Conservation (phyloP, 2,113 vertebrate species). For the Pavo muticus region DNA sequence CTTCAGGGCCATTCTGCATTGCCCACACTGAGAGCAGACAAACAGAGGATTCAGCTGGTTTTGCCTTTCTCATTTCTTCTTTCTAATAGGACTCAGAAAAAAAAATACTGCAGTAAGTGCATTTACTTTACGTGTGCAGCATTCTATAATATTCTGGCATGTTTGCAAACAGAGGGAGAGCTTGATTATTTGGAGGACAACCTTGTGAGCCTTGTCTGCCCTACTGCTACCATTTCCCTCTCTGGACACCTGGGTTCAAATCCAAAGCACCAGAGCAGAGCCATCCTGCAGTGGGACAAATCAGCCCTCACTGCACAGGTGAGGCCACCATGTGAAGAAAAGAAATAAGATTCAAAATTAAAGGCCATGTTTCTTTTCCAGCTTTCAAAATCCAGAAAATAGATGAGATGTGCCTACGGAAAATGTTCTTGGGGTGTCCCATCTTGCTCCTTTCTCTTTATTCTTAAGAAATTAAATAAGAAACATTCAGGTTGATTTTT, state of each 20-base stretch:
- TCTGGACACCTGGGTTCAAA: background rate
- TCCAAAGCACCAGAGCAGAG: background rate
- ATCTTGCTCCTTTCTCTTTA: background rate
- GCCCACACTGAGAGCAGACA: background rate
- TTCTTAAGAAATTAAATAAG: background rate
- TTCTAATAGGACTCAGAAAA: background rate
- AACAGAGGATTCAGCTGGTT: background rate
- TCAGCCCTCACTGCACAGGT: background rate
- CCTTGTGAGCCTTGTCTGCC: background rate
- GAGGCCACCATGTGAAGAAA: background rate
- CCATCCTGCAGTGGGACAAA: background rate
- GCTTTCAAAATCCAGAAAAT: background rate
- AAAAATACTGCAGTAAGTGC: rapidly evolving
- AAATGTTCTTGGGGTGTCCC: background rate
- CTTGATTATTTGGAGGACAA: background rate
- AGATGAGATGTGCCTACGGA: background rate
- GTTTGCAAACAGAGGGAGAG: background rate
- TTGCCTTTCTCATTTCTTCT: background rate
- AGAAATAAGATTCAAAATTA: background rate
- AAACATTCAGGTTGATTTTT: background rate
- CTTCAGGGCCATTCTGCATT: background rate
- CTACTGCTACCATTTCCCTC: background rate
- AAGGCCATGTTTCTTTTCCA: background rate
- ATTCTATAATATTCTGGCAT: background rate
- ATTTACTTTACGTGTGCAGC: background rate